Evolutionary conservation across 2,113 vertebrate genomes (phyloP).

Genomic region (Cettia cetti): DNA sequence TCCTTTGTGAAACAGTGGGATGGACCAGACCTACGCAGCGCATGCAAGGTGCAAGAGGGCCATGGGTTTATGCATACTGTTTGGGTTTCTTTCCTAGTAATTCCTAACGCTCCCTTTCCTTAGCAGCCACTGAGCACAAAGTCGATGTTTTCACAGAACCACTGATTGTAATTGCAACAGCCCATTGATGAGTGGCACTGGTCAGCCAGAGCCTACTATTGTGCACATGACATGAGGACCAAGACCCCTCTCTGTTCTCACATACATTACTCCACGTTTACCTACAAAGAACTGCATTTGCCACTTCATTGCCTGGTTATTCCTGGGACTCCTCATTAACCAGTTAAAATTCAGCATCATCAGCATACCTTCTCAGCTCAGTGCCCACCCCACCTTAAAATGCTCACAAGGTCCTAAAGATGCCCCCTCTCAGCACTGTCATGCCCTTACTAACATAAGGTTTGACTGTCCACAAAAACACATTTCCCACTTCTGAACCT

Average conservation of each 20-base stretch:
- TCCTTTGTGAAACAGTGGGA: background rate
- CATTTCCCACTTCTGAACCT: background rate
- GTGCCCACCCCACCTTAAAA: background rate
- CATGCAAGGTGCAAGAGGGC: fast-evolving
- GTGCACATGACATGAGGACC: background rate
- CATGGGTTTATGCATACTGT: background rate
- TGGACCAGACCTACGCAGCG: background rate
- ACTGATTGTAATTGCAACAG: background rate
- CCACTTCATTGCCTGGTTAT: background rate
- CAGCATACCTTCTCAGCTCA: background rate
- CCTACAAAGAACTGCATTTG: background rate
- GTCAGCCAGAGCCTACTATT: background rate
- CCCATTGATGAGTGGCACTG: background rate
- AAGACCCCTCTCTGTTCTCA: background rate
- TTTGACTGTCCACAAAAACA: background rate
- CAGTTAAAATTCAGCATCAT: background rate
- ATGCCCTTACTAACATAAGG: background rate
- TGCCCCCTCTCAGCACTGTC: background rate
- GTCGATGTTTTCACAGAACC: background rate
- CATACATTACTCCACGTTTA: background rate
- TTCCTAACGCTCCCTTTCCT: background rate
- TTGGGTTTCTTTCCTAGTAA: background rate
- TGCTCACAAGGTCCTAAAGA: background rate
- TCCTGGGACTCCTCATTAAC: background rate
- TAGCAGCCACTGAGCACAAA: background rate